These are phyloP conservation scores for Oithona nana DNA, from an alignment of 2,888 invertebrate genomes.

Conservation along the genomic window DNA sequence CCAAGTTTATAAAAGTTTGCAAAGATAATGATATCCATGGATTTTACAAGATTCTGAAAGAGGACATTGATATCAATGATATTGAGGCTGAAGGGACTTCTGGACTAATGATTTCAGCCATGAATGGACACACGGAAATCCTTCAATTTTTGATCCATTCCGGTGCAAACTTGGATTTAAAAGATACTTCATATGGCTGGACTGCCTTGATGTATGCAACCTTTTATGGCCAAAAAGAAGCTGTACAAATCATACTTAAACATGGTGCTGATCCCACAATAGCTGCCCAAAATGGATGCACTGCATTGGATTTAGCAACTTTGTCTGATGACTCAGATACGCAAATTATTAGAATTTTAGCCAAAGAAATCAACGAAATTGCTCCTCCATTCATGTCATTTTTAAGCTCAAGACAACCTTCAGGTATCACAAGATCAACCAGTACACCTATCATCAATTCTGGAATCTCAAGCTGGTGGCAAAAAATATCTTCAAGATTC, in stretches of 20 bases:
- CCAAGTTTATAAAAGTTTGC: neutral
- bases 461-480: neutral
- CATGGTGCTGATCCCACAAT: neutral
- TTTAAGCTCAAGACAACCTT: neutral
- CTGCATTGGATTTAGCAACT: slow-evolving; percentile 10
- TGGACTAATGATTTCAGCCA: neutral
- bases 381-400: neutral
- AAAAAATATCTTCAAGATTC: neutral
- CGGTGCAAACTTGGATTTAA: neutral
- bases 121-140: neutral
- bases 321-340: neutral
- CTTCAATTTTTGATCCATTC: neutral
- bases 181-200: neutral
- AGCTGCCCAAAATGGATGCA: slow-evolving; percentile 1
- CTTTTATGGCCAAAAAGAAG: neutral
- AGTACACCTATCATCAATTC: neutral
- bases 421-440: neutral
- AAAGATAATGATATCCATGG: neutral
- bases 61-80: neutral
- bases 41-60: neutral
- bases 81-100: neutral
- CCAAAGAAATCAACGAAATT: neutral
- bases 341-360: neutral
- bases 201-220: slow-evolving; percentile 4
- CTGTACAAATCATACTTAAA: neutral